Conservation (phyloP, 2,113 vertebrate genomes). For the Cricetomys ansorgei region DNA sequence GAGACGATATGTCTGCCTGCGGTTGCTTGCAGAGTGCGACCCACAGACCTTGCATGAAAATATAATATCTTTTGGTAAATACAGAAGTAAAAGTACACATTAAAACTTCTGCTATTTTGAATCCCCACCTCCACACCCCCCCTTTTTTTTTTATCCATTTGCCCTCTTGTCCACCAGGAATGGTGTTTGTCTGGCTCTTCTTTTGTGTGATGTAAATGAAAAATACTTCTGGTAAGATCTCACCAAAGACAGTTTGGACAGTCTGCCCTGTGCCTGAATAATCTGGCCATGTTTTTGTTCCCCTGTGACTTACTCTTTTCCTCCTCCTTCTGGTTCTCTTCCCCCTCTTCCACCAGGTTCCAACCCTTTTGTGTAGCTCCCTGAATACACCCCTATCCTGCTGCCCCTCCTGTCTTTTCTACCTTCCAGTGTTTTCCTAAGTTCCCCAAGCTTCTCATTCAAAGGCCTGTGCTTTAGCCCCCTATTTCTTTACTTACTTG, state of each 20-base stretch:
- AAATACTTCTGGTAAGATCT: conserved; percentile 8
- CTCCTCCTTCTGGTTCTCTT: not conserved
- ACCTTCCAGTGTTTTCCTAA: not conserved
- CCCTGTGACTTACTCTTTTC: not conserved
- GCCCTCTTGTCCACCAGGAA: not conserved
- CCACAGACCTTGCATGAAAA: conserved; percentile 18
- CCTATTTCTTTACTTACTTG: not conserved
- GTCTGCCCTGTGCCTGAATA: not conserved
- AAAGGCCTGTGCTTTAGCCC: not conserved
- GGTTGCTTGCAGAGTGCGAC: conserved; percentile 52
- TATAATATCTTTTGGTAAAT: conserved; percentile 42
- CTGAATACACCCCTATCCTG: not conserved
- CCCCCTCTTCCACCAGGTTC: rapidly evolving
- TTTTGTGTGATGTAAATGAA: conserved; percentile 31
- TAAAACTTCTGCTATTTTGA: conserved; percentile 43
- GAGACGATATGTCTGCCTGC: conserved; percentile 60
- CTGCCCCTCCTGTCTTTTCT: not conserved
- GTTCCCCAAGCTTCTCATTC: not conserved
- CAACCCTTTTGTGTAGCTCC: rapidly evolving
- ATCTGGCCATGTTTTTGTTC: not conserved
- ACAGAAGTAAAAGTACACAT: conserved; percentile 54
- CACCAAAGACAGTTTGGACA: not conserved
- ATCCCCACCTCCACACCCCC: no score
- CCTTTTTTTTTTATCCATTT: conserved; percentile 13
- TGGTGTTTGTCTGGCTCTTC: conserved; percentile 1